Base-by-base conservation (phyloP, 2,888 invertebrate species). In the Pogonocherus hispidulus region DNA sequence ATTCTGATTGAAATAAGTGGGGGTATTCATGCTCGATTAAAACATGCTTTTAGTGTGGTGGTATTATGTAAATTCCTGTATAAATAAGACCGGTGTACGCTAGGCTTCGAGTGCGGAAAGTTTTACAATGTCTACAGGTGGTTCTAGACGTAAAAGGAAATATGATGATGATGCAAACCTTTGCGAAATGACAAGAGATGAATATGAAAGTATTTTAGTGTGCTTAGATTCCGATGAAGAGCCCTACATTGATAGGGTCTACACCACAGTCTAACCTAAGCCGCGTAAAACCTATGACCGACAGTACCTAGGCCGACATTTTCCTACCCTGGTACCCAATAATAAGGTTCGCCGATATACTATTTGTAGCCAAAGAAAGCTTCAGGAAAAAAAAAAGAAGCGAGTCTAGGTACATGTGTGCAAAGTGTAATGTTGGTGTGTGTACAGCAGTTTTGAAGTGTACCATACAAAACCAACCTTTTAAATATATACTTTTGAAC, bases 361-460 rank as follows among this genome's bases (percentile, higher is more conserved):
- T 22, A 22, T 57, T 57, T 57, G 57, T 44, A 41, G 44, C 57
- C 57, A 57, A 41, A 57, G 22, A 22, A 37, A 57, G 16, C 41
- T 44, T 23, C 52, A 57, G 57, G 22, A 41, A 57, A 57, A 57
- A 57, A 57, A 44, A 44, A 57, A 22, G 44, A 4, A n/a, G n/a
- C n/a, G 57, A 19, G 22, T 57, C 57, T 23, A 57, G 57, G 57
- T 44, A 57, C 57, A 57, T 57, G 57, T 57, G 57, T 57, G 57
- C 44, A 23, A 57, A 57, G 19, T 57, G 57, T 44, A 23, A 57
- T 2, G 44, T 57, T 44, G 59, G 59, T 27, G 27, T 59, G 22
- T 59, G 46, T 23, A 59, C 20, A 22, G 27, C 22, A 46, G 16
- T 35, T 55, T 55, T 37, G 59, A 59, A 23, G 46, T 59, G 59